Conservation (phyloP, 2,888 invertebrate genomes). For the Mongoloraphidia duomilia region DNA sequence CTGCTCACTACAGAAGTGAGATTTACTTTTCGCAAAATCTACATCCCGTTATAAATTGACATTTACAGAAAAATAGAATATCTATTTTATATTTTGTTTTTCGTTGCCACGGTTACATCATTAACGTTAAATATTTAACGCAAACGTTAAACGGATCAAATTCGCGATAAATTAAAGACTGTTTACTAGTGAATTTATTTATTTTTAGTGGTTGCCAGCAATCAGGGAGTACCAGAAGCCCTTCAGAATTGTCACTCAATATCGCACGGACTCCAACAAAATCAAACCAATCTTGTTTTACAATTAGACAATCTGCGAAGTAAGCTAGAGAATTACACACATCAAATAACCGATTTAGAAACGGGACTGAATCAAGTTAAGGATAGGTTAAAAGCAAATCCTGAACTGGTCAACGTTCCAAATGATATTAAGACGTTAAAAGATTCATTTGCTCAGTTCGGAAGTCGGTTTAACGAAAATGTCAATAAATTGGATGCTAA, state of each 20-base stretch:
- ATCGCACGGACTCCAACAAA: slow-evolving; percentile 49
- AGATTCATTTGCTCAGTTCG: slow-evolving; percentile 41
- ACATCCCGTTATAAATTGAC: too few species aligned
- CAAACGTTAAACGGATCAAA: too few species aligned
- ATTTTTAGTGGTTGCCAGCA: slow-evolving; percentile 46
- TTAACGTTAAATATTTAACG: too few species aligned
- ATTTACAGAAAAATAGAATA: too few species aligned
- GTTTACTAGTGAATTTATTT: slow-evolving; percentile 3
- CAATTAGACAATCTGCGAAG: slow-evolving; percentile 42
- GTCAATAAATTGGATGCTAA: slow-evolving; percentile 13
- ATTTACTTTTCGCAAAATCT: too few species aligned
- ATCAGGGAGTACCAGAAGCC: slow-evolving; percentile 52
- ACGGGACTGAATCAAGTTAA: slow-evolving; percentile 38
- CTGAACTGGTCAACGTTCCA: slow-evolving; percentile 43
- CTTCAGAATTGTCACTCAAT: slow-evolving; percentile 57
- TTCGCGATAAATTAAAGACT: too few species aligned
- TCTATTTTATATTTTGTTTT: too few species aligned
- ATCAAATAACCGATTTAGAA: slow-evolving; percentile 33
- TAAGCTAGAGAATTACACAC: slow-evolving; percentile 37
- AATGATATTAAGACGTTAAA: slow-evolving; percentile 37
- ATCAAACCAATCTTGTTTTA: slow-evolving; percentile 44
- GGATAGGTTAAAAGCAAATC: slow-evolving; percentile 40
- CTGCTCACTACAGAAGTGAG: too few species aligned
- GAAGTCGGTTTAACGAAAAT: slow-evolving; percentile 36
- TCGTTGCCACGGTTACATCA: too few species aligned